Evolutionary conservation across 2,888 invertebrate species (phyloP), one percentile per base, ranked within the genome.

Genomic region (Cremastobaeus sp.): DNA sequence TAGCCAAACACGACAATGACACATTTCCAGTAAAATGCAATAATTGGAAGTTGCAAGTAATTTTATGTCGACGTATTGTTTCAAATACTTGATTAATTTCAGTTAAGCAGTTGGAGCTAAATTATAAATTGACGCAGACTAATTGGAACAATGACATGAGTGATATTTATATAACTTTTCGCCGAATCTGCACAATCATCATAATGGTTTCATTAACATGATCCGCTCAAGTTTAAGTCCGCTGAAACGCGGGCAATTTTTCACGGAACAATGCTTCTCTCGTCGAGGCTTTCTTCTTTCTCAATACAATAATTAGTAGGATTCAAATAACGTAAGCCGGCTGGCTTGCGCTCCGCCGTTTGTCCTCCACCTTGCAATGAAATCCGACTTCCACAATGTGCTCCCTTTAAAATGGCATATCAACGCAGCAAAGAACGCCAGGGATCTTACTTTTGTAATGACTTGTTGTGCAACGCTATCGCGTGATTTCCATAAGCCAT

Each of bases 371-470:
- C 66, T 55, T 57, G 66, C 15, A 15, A 47, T 11, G 32, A 57
- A 57, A 35, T 30, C 20, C 43, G 21, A 11, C 25, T 25, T n/a
- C 48, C 37, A 55, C 48, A 52, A 54, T 34, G 62, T 12, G 35
- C 28, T 39, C 45, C 37, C 54, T 52, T 45, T 47, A 64, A 59
- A 57, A 57, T 39, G 21, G 28, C 35, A 59, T 57, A 43, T 35
- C 39, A 34, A 37, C 30, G 60, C 15, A 14, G 14, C 6, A 21
- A 47, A 18, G 34, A 34, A 4, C 21, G n/a, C 20, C n/a, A 20
- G n/a, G 21, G 32, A 25, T 45, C 79, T 81, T 81, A 80, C 81
- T 80, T 81, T 81, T 64, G 69, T 78, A 60, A 62, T 79, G 69
- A 82, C 80, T 73, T 79, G 68, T 77, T 76, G 54, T 78, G 72